A percentile compares a stretch with the other conserved stretches of the same genome.
phyloP scores from a whole-genome alignment of 2,797 vertebrate species.

The Takifugu rubripes region DNA sequence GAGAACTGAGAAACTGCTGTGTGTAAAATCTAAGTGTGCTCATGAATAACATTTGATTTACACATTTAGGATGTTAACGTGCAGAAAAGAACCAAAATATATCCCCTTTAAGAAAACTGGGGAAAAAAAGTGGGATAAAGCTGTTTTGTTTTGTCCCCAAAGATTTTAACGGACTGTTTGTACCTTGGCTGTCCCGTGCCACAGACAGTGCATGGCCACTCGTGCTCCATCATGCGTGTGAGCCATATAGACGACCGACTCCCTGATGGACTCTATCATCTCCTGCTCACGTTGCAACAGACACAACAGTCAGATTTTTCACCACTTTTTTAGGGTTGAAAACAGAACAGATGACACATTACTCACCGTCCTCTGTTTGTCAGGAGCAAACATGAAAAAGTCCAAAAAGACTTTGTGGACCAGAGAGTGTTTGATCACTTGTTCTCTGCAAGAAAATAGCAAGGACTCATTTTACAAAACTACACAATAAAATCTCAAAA shows the following conservation, averaged over 20 bases:
- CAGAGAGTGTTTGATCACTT: constrained; percentile 93
- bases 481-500: not conserved
- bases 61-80: too few relatives aligned
- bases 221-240: constrained; percentile 93
- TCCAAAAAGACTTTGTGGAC: constrained; percentile 98
- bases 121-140: too few relatives aligned
- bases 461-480: too few relatives aligned
- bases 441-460: constrained; percentile 78
- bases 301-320: not conserved
- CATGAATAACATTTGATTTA: too few relatives aligned
- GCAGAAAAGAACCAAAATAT: too few relatives aligned
- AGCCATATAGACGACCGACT: constrained; percentile 90
- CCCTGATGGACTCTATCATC: constrained; percentile 93
- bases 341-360: not conserved
- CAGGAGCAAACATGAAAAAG: constrained; percentile 82
- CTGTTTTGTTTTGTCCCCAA: too few relatives aligned
- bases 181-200: constrained; percentile 95
- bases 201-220: constrained; percentile 93
- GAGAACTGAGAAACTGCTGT: too few relatives aligned
- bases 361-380: constrained; percentile 87
- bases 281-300: constrained; percentile 73
- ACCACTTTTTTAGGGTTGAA: not conserved
- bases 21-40: too few relatives aligned
- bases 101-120: too few relatives aligned
- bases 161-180: too few relatives aligned